Conservation (phyloP, 2,797 vertebrate genomes). For the Falco peregrinus region DNA sequence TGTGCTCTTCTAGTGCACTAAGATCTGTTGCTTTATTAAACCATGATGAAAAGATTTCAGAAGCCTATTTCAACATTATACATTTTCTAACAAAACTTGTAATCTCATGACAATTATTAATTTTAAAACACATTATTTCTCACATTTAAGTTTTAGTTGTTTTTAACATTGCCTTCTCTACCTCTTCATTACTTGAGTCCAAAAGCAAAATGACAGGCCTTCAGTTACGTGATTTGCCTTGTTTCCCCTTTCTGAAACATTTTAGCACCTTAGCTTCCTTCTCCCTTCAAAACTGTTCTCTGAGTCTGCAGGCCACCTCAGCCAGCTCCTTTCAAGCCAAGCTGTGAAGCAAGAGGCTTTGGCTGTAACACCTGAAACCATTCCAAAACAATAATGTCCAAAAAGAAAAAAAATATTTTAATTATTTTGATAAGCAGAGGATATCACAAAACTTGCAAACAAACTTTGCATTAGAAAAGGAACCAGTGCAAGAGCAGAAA, state of each 20-base stretch:
- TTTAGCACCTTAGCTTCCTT: background rate
- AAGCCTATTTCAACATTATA: background rate
- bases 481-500: background rate
- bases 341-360: background rate
- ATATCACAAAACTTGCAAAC: background rate
- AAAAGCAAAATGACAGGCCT: background rate
- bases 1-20: background rate
- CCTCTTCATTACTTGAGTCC: background rate
- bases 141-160: background rate
- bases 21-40: background rate
- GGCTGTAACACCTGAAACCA: background rate
- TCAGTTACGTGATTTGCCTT: background rate
- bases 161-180: background rate
- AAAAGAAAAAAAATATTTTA: background rate
- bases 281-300: background rate
- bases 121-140: background rate
- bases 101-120: background rate
- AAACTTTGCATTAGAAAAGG: background rate
- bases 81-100: background rate
- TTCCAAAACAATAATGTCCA: background rate
- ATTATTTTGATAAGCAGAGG: background rate
- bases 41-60: background rate
- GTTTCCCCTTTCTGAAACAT: background rate
- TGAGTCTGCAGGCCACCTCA: background rate
- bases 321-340: background rate